phyloP scores from a whole-genome alignment of 2,888 invertebrate genomes.

The Anagyrus pseudococci region DNA sequence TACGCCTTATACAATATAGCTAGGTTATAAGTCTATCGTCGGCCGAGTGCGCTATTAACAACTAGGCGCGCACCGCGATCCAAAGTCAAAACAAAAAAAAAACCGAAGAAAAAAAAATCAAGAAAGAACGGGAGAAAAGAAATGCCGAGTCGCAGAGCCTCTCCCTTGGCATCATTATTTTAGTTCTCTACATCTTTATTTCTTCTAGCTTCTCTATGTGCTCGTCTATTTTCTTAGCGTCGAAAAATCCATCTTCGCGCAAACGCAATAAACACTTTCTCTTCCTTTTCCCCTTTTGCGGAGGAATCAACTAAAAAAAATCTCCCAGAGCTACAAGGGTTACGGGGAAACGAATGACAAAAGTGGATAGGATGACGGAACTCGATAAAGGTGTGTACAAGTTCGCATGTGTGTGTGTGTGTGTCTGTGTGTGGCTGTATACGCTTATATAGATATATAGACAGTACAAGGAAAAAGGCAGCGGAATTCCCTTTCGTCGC shows the following conservation, averaged over 20 bases:
- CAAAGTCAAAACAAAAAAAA: background rate
- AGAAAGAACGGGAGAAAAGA: too few relatives aligned
- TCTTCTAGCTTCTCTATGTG: background rate
- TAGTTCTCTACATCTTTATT: background rate
- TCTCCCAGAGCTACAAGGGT: slow-evolving; percentile 6
- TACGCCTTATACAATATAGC: too few relatives aligned
- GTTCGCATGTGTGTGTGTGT: background rate
- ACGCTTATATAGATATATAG: background rate
- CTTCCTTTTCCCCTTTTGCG: background rate
- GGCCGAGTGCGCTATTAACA: too few relatives aligned
- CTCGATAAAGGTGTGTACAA: background rate
- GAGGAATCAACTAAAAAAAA: slow-evolving; percentile 10
- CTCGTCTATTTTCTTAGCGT: background rate
- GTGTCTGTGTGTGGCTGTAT: background rate
- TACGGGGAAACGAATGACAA: background rate
- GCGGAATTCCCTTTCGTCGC: slow-evolving; percentile 5
- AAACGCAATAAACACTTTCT: slow-evolving; percentile 1
- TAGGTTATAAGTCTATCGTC: too few relatives aligned
- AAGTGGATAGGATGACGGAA: slow-evolving; percentile 11
- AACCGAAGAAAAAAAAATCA: background rate
- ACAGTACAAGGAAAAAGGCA: slow-evolving; percentile 14
- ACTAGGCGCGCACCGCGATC: too few relatives aligned
- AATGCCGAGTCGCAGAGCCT: too few relatives aligned
- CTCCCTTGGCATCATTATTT: too few relatives aligned
- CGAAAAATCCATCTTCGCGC: background rate